Evolutionary conservation across 2,797 vertebrate species (phyloP).

Genomic region (Macroramphosus scolopax): DNA sequence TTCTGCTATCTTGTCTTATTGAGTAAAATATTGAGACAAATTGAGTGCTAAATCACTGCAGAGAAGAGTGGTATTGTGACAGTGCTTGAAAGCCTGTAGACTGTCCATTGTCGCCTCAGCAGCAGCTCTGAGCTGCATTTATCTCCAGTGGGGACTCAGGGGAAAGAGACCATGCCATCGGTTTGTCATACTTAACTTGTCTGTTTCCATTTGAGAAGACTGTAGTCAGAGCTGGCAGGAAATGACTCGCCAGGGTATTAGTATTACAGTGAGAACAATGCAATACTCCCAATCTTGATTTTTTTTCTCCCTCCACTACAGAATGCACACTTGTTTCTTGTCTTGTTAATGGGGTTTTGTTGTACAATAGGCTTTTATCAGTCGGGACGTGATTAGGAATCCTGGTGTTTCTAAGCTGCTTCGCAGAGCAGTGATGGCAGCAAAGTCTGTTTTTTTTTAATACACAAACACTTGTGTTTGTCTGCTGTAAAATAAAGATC

Average conservation of each 20-base stretch:
- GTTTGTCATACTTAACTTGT: constrained; percentile 67
- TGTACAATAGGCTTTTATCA: constrained; percentile 10
- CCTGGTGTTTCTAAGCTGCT: too few relatives aligned
- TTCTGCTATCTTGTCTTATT: constrained; percentile 65
- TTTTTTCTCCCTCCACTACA: constrained; percentile 2
- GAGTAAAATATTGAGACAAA: constrained; percentile 75
- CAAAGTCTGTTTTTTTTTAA: constrained; percentile 7
- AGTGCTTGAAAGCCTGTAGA: constrained; percentile 56
- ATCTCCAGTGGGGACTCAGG: constrained; percentile 54
- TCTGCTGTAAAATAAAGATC: constrained; percentile 28
- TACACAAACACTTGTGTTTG: constrained; percentile 14
- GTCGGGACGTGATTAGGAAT: constrained; percentile 2
- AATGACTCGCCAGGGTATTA: constrained; percentile 32
- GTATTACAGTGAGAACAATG: constrained; percentile 34
- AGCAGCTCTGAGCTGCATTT: constrained; percentile 58
- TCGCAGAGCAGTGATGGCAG: constrained; percentile 8
- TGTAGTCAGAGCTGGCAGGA: constrained; percentile 23
- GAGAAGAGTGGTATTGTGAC: constrained; percentile 63
- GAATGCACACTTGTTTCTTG: constrained; percentile 16
- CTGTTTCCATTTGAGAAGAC: constrained; percentile 52
- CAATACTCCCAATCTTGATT: constrained; percentile 6
- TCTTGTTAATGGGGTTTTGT: constrained; percentile 13
- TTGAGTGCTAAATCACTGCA: constrained; percentile 67
- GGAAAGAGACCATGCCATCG: constrained; percentile 45
- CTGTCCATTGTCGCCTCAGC: constrained; percentile 58